phyloP scores from a whole-genome alignment of 2,113 vertebrate species.

The Falcunculus frontatus region DNA sequence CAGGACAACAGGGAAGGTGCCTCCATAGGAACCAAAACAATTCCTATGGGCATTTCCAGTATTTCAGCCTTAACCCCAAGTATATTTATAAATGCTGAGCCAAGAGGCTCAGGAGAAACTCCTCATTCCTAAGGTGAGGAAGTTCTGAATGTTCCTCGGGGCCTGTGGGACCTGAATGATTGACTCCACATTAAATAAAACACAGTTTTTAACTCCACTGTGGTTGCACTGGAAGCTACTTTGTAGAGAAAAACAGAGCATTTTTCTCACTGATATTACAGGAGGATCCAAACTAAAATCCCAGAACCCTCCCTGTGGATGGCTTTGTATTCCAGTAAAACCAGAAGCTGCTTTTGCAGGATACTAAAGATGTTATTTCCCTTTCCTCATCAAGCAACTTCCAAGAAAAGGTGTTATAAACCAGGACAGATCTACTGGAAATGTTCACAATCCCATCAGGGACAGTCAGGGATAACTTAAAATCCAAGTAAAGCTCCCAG shows the following conservation, averaged over 20 bases:
- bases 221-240: not conserved
- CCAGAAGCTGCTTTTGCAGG: not conserved
- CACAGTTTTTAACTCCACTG: not conserved
- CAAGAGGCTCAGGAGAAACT: not conserved
- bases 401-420: not conserved
- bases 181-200: not conserved
- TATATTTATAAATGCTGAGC: not conserved
- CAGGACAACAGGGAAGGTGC: not conserved
- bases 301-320: not conserved
- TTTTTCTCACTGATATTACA: not conserved
- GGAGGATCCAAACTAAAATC: not conserved
- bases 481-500: not conserved
- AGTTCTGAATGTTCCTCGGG: not conserved
- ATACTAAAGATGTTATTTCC: not conserved
- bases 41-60: fast-evolving
- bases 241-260: fast-evolving
- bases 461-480: not conserved
- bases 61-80: fast-evolving
- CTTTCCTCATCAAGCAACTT: not conserved
- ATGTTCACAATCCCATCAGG: not conserved
- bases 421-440: not conserved
- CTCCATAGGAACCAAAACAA: not conserved
- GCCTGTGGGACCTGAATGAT: not conserved
- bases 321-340: not conserved
- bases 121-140: not conserved